Evolutionary conservation across 1,140 invertebrate genomes (phyloP), one percentile per base, ranked within the genome.

Genomic region (Chelonus insularis): DNA sequence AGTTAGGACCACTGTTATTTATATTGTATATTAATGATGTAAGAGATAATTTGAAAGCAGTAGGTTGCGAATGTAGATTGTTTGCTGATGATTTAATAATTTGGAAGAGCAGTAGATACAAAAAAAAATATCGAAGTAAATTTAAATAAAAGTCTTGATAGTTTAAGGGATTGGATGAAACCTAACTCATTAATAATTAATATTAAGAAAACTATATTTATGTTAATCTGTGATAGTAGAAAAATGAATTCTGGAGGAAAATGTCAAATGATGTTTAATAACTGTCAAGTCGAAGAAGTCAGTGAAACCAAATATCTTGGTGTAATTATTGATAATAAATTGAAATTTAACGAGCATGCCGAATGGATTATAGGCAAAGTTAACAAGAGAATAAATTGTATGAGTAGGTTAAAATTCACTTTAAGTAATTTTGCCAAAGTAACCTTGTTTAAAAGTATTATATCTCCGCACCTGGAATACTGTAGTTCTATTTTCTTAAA

Each of bases 381-480:
- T 4, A 34, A 14, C 1, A 52, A 34, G 45, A 64, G 60, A 50
- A 48, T 23, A 43, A 16, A 16, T 8, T 43, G 12, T 18, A 6
- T 43, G 14, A 18, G 14, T 7, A 43, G 39, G 6, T 14, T 65
- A 60, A 34, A 11, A 8, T 16, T 43, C 55, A 9, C 36, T 47
- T n/a, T 29, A 62, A 5, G 29, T 21, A 12, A 34, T n/a, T 14
- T 52, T 18, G 25, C 50, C 5, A 25, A 21, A 34, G 14, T 34
- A 34, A 8, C 23, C 1, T 32, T 52, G 12, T 52, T n/a, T 14
- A 54, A 23, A 34, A 16, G 21, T 1, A 32, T 52, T 11, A 52
- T 52, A 34, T n/a, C 50, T 1, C 61, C 55, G 14, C 58, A 68
- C 11, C 54, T 64, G 34, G 58, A 66, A 21, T 64, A 60, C 4